These are phyloP conservation scores for Hedya salicella DNA, from an alignment of 2,888 invertebrate genomes.

Conservation along the genomic window DNA sequence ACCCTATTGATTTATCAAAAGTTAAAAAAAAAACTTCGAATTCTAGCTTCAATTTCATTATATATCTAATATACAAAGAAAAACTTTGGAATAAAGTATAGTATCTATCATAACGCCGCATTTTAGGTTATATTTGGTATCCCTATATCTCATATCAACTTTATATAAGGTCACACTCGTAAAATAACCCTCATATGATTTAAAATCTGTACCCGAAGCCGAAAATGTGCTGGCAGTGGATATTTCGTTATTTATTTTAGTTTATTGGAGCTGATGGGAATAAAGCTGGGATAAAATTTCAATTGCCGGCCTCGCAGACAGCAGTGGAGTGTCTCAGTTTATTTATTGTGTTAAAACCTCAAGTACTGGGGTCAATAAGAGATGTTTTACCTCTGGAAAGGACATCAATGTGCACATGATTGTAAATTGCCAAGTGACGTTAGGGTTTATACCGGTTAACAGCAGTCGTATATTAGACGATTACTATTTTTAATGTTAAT, in stretches of 20 bases:
- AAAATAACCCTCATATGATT: slow-evolving; percentile 65
- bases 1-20: no score
- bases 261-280: slow-evolving; percentile 75
- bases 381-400: slow-evolving; percentile 55
- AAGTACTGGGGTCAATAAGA: slow-evolving; percentile 59
- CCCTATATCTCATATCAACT: slow-evolving; percentile 33
- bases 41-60: neutral
- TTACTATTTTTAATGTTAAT: no score
- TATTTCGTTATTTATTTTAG: slow-evolving; percentile 75
- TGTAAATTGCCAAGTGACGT: neutral
- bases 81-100: neutral
- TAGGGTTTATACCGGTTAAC: neutral
- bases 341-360: slow-evolving; percentile 78
- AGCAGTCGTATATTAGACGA: no score
- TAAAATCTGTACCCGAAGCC: slow-evolving; percentile 58
- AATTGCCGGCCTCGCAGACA: slow-evolving; percentile 80
- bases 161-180: slow-evolving; percentile 52
- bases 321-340: slow-evolving; percentile 74
- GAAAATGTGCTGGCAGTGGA: slow-evolving; percentile 50
- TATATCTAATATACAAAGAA: neutral
- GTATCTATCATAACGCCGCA: neutral
- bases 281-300: slow-evolving; percentile 83
- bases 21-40: neutral
- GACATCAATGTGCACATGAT: slow-evolving; percentile 31
- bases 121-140: neutral